Evolutionary conservation across 2,888 invertebrate species (phyloP), one percentile per base, ranked within the genome.

Genomic region (Stegana nigrithorax): DNA sequence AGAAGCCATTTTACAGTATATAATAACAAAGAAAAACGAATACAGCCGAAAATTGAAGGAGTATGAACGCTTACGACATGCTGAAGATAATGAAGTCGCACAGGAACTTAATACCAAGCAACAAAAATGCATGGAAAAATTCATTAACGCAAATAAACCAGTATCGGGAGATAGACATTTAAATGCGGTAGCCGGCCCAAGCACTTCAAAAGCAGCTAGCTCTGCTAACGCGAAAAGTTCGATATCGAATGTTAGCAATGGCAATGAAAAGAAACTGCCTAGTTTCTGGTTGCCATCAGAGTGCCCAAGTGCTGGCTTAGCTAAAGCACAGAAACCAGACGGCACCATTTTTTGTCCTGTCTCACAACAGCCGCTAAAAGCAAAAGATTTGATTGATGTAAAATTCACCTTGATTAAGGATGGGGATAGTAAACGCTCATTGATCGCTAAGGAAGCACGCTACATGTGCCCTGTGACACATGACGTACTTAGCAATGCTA

Each of bases 401-500:
- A 95, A 96, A 81, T 99, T 99, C 87, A 97, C 95, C 0, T 87
- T 92, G 65, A 92, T 97, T 0, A 93, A 93, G 66, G 96, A 96
- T 85, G 93, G 94, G 0, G 93, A 93, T 81, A 93, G 92, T 70
- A 95, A 93, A 73, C 92, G 92, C 73, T 92, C 96, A 1, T 86
- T 97, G 27, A 95, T 97, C 70, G 90, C 92, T 0, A 96, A 94
- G 84, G 92, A 94, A 83, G 95, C 94, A 69, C 89, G 98, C 73
- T 99, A 97, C 83, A 97, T 97, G 92, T 99, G 99, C 84, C 95
- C 98, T 1, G 93, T 99, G 0, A 98, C 98, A 1, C 95, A 96
- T 84, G 99, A 99, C 85, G 91, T 97, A 65, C 87, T 99, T 32
- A 93, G 94, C 68, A 98, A 98, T 87, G 93, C 97, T 6, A 92